Evolutionary conservation across 2,113 vertebrate genomes (phyloP).

Genomic region (Larimichthys crocea): DNA sequence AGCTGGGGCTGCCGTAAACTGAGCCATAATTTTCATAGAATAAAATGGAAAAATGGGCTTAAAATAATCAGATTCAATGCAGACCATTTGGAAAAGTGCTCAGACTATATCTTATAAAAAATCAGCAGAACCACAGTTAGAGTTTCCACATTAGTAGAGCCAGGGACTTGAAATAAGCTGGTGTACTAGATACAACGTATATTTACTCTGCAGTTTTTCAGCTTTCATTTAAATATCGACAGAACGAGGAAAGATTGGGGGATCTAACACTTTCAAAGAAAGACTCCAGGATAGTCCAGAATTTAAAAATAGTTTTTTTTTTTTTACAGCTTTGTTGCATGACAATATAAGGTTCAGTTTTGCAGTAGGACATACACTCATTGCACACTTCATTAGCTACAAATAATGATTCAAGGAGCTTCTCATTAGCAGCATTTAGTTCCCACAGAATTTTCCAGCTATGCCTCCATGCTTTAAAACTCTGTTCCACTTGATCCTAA

Average conservation of each 20-base stretch:
- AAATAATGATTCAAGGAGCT: background rate
- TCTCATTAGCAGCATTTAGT: background rate
- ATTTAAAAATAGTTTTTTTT: background rate
- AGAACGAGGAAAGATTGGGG: background rate
- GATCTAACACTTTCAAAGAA: background rate
- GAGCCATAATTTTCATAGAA: background rate
- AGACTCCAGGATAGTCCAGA: background rate
- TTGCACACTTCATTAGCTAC: background rate
- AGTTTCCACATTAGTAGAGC: conserved; percentile 16
- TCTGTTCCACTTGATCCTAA: background rate
- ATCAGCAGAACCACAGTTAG: background rate
- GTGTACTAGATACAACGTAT: background rate
- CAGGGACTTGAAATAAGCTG: background rate
- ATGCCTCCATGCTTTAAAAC: background rate
- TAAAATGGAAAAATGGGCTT: conserved; percentile 21
- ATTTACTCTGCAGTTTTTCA: background rate
- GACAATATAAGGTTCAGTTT: background rate
- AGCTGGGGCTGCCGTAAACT: background rate
- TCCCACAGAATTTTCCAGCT: background rate
- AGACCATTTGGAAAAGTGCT: conserved; percentile 21
- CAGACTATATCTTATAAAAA: conserved; percentile 11
- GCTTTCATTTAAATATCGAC: background rate
- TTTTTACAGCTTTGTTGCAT: background rate
- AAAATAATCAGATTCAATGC: conserved; percentile 20
- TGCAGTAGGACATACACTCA: background rate